Evolutionary conservation across 2,888 invertebrate genomes (phyloP).

Genomic region (Peribatodes rhomboidaria): DNA sequence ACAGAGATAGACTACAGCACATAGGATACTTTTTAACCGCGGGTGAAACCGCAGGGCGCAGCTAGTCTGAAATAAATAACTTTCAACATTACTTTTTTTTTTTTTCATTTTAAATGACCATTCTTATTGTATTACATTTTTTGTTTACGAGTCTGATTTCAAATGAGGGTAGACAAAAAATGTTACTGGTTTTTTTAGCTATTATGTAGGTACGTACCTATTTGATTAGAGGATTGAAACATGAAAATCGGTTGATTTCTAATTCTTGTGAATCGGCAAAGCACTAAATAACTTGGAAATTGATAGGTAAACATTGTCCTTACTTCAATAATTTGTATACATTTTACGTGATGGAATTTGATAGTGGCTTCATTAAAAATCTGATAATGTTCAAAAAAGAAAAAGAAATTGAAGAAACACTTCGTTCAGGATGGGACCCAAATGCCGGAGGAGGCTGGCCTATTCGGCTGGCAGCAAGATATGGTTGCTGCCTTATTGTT

Average conservation of each 20-base stretch:
- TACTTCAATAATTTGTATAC: neutral
- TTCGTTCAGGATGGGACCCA: conserved; percentile 72
- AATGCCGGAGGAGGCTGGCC: conserved; percentile 79
- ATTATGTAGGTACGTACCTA: neutral
- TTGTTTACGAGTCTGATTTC: no score
- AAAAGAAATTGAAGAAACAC: conserved; percentile 61
- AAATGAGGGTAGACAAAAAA: conserved; percentile 7
- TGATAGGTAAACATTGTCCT: neutral
- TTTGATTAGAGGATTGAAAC: neutral
- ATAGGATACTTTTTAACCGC: no score
- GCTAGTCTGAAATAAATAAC: no score
- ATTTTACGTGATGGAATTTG: conserved; percentile 30
- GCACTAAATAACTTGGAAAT: neutral
- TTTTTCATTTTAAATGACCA: no score
- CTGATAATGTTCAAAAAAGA: conserved; percentile 66
- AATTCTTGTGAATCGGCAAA: neutral
- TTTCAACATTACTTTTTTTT: no score
- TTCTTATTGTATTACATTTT: no score
- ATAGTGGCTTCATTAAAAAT: conserved; percentile 40
- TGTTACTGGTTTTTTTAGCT: no score
- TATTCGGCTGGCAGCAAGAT: conserved; percentile 76
- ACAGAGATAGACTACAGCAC: no score
- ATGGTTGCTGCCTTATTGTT: conserved; percentile 68
- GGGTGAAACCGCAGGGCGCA: no score
- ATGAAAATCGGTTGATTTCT: neutral